These are phyloP conservation scores for Wiebesia pumilae DNA, from an alignment of 1,140 invertebrate genomes.

Conservation along the genomic window DNA sequence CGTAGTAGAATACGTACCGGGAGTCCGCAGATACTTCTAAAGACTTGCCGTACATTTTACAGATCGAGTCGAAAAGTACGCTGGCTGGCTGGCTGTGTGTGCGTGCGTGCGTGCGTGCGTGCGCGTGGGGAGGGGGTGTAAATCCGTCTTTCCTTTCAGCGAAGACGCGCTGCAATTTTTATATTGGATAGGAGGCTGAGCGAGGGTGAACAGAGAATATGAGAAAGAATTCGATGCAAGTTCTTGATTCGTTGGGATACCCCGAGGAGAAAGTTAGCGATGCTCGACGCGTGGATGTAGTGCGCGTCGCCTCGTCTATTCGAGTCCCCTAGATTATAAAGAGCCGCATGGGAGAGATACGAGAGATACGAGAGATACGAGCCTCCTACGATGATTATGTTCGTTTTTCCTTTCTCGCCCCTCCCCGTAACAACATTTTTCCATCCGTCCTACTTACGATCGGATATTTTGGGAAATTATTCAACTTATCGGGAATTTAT, in stretches of 20 bases:
- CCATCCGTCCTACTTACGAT: neutral
- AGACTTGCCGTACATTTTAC: neutral
- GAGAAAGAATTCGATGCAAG: constrained; percentile 7
- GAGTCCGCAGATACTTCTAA: neutral
- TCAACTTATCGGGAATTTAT: neutral
- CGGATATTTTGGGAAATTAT: neutral
- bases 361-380: neutral
- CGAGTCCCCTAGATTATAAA: constrained; percentile 17
- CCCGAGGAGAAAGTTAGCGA: neutral
- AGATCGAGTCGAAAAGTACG: neutral
- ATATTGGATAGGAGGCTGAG: neutral
- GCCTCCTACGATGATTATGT: neutral
- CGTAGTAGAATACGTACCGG: neutral
- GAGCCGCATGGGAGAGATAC: neutral
- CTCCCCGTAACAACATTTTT: no score
- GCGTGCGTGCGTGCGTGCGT: no score
- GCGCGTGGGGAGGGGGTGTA: neutral
- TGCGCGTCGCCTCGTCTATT: neutral
- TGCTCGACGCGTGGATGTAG: constrained; percentile 22
- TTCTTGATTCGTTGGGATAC: neutral
- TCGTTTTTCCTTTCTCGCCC: neutral
- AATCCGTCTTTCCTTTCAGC: neutral
- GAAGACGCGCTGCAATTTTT: constrained; percentile 6
- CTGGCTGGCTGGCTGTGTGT: no score
- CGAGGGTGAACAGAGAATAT: neutral